Evolutionary conservation across 1,140 invertebrate species (phyloP).

Genomic region (Zaprionus lachaisei): DNA sequence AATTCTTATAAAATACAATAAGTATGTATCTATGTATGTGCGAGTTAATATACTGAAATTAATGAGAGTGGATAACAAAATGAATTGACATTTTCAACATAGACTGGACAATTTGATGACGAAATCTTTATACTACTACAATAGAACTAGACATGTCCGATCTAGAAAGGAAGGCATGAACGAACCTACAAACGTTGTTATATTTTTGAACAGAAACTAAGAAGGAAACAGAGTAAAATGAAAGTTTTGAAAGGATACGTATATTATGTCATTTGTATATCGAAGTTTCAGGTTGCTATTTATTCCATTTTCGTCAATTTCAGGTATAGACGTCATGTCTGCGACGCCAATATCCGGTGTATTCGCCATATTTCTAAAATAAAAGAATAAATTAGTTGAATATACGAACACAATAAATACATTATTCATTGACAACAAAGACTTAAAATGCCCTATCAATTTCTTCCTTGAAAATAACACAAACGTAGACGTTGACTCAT

Average conservation of each 20-base stretch:
- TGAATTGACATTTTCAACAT: too few species aligned
- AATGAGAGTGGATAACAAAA: too few species aligned
- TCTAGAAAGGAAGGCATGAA: too few species aligned
- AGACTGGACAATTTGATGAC: too few species aligned
- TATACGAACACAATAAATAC: not conserved
- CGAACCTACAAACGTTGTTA: too few species aligned
- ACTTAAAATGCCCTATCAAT: not conserved
- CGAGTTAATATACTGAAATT: too few species aligned
- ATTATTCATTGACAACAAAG: not conserved
- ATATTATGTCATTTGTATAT: slow-evolving; percentile 94
- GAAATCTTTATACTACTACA: too few species aligned
- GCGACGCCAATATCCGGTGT: slow-evolving; percentile 86
- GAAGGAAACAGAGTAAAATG: not conserved
- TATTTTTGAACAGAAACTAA: not conserved
- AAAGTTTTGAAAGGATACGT: slow-evolving; percentile 92
- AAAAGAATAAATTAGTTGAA: slow-evolving; percentile 6
- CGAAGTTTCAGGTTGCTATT: slow-evolving; percentile 94
- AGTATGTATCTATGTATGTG: too few species aligned
- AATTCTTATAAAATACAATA: too few species aligned
- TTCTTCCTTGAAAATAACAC: not conserved
- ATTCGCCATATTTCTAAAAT: slow-evolving; percentile 54
- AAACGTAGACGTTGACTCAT: not conserved
- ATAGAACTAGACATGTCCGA: too few species aligned
- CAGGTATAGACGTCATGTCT: slow-evolving; percentile 97
- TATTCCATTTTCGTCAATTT: slow-evolving; percentile 96